Base-by-base conservation (phyloP, 2,888 invertebrate genomes). In the Ctenicera cuprea region DNA sequence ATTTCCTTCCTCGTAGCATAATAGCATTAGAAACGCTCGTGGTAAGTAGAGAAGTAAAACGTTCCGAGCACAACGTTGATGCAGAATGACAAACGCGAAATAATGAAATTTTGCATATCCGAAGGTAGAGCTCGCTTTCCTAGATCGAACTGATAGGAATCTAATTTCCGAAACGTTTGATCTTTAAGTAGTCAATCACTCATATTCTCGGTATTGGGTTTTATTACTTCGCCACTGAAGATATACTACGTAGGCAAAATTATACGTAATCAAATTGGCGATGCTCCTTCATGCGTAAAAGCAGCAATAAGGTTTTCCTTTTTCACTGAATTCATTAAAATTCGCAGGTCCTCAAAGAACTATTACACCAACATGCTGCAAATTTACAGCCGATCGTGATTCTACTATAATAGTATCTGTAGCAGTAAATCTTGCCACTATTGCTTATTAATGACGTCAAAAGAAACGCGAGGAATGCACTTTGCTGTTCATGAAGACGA, bases 131-230 rank as follows among this genome's bases (percentile, higher is more conserved):
- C 37, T 18, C 64, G 50, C 18, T 33, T 18, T 50, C 30, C 48
- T 50, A 57, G 16, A 37, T 30, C 14, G 57, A 57, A 57, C 30
- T 30, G 50, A 64, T 64, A 50, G 11, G 37, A 64, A 50, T 50
- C 33, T 33, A 50, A 64, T 64, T 64, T 64, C 64, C n/a, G 33
- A 50, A 64, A 37, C 45, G 48, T 64, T 64, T 64, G 48, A 64
- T 48, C 64, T 64, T 20, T 20, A 16, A 37, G 52, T 57, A n/a
- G 37, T 33, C 57, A 12, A 30, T 57, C 18, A 37, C 33, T 57
- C 22, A 16, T 11, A 18, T 33, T 33, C 33, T 33, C 33, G 9
- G 33, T 9, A 5, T 33, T 5, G 33, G 33, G 33, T 33, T 33
- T 33, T 26, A 5, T 33, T 33, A 33, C 33, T 33, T 8, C 9